phyloP scores from a whole-genome alignment of 2,113 vertebrate genomes.

The Dasyprocta punctata region DNA sequence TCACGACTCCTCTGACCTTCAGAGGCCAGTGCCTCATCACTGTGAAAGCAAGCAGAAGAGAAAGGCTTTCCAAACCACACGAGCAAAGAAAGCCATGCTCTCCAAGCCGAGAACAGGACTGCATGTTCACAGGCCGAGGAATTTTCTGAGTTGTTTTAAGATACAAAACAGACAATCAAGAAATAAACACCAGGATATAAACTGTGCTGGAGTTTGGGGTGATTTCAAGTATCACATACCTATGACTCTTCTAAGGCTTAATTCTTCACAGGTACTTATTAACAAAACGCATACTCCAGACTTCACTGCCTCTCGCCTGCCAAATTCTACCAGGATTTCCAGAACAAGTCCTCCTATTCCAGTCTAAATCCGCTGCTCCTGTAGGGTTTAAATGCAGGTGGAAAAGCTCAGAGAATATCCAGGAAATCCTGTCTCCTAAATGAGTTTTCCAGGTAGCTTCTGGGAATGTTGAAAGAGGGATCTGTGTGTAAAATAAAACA shows the following conservation, averaged over 20 bases:
- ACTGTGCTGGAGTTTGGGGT: background rate
- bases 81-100: constrained; percentile 56
- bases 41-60: constrained; percentile 57
- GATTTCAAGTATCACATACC: background rate
- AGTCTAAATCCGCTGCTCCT: constrained; percentile 23
- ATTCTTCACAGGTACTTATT: background rate
- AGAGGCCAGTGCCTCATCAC: constrained; percentile 43
- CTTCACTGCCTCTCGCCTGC: background rate
- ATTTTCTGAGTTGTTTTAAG: constrained; percentile 7
- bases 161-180: constrained; percentile 39
- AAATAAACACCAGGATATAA: constrained; percentile 23
- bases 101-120: constrained; percentile 17
- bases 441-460: constrained; percentile 35
- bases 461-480: constrained; percentile 20
- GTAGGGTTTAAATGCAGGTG: background rate
- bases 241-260: background rate
- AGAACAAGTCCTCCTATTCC: constrained; percentile 44
- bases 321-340: constrained; percentile 30
- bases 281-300: constrained; percentile 2
- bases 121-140: background rate
- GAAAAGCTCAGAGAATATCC: constrained; percentile 42
- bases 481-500: constrained; percentile 46
- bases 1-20: constrained; percentile 74
- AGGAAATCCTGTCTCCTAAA: constrained; percentile 58
- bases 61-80: constrained; percentile 27